phyloP scores from a whole-genome alignment of 2,888 invertebrate species.

The Coleophora flavipennella region DNA sequence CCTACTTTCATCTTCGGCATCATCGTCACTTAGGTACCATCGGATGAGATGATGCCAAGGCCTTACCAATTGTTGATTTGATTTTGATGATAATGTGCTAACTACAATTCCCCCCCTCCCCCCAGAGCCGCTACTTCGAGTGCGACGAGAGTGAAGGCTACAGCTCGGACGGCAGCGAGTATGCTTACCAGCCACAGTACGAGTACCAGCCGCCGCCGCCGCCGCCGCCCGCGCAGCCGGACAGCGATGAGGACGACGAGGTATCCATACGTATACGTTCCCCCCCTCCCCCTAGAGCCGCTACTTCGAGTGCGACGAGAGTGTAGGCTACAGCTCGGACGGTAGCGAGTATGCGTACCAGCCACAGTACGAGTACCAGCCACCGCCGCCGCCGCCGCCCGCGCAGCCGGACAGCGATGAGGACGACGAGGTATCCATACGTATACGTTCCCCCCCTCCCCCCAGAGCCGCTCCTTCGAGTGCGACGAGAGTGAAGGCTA shows the following conservation, averaged over 20 bases:
- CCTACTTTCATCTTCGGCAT: too few relatives aligned
- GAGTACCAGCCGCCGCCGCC: slow-evolving; percentile 19
- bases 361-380: slow-evolving; percentile 23
- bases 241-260: slow-evolving; percentile 28
- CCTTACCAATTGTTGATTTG: too few relatives aligned
- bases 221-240: slow-evolving; percentile 16
- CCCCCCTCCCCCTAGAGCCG: slow-evolving; percentile 56
- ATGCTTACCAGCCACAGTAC: too few relatives aligned
- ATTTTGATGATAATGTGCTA: too few relatives aligned
- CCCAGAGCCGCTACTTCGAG: slow-evolving; percentile 60
- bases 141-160: slow-evolving; percentile 52
- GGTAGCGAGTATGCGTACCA: too few relatives aligned
- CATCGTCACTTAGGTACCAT: too few relatives aligned
- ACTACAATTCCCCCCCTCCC: too few relatives aligned
- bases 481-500: slow-evolving; percentile 52
- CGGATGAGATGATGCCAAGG: too few relatives aligned
- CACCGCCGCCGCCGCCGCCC: slow-evolving; percentile 14
- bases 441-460: slow-evolving; percentile 8
- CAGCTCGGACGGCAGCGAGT: slow-evolving; percentile 48
- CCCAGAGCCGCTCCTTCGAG: slow-evolving; percentile 60
- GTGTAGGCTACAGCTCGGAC: slow-evolving; percentile 46
- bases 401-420: slow-evolving; percentile 24
- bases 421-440: slow-evolving; percentile 18
- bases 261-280: neutral
- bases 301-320: slow-evolving; percentile 59